Conservation (phyloP, 2,888 invertebrate species). For the Hemistola chrysoprasaria region DNA sequence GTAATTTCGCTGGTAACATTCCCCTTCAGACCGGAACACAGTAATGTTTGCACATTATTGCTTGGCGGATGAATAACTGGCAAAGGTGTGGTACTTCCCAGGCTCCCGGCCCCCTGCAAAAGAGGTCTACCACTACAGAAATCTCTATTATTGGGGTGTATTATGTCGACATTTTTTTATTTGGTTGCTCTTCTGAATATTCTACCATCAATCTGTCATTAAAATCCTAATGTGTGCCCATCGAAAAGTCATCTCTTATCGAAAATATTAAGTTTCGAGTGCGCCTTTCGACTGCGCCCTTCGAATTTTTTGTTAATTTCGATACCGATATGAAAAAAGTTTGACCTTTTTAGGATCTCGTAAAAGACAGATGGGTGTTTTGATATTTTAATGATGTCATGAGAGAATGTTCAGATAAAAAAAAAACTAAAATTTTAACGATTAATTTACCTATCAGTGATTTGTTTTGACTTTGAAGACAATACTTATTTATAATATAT, state of each 20-base stretch:
- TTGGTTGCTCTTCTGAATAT: background rate
- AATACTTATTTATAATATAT: too few species aligned
- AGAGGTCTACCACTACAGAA: too few species aligned
- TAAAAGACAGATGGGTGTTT: slow-evolving; percentile 32
- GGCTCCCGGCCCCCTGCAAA: too few species aligned
- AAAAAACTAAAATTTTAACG: background rate
- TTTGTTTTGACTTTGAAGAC: too few species aligned
- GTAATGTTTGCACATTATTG: too few species aligned
- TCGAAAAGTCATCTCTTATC: slow-evolving; percentile 27
- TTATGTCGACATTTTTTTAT: too few species aligned
- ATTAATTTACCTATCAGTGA: too few species aligned
- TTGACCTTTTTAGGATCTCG: slow-evolving; percentile 38
- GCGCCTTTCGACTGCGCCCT: slow-evolving; percentile 40
- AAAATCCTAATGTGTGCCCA: slow-evolving; percentile 10
- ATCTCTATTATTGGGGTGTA: too few species aligned
- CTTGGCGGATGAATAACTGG: too few species aligned
- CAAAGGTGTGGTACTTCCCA: too few species aligned
- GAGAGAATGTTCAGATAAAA: slow-evolving; percentile 2
- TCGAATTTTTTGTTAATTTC: slow-evolving; percentile 39
- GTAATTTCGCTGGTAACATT: too few species aligned
- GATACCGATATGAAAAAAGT: slow-evolving; percentile 64
- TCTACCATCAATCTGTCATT: slow-evolving; percentile 15
- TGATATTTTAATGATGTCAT: slow-evolving; percentile 19
- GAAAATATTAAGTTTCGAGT: slow-evolving; percentile 51
- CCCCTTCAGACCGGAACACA: too few species aligned